These are phyloP conservation scores for Oryzaephilus surinamensis DNA, from an alignment of 1,140 invertebrate genomes.

Conservation along the genomic window DNA sequence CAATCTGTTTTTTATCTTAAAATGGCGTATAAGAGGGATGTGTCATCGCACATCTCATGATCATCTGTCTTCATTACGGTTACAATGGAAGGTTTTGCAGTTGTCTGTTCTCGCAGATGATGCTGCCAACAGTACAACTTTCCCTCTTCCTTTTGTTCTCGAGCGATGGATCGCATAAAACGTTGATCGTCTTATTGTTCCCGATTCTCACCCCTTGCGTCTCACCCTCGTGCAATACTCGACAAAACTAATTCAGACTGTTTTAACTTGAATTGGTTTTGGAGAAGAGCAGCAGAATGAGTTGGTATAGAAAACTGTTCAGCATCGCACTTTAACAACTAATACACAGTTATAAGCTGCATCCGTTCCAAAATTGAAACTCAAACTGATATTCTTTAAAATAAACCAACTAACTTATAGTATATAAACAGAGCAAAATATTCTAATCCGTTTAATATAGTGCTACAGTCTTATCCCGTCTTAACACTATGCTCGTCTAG, in stretches of 20 bases:
- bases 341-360: neutral
- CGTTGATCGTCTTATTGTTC: slow-evolving; percentile 21
- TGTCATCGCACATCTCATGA: slow-evolving; percentile 24
- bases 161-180: slow-evolving; percentile 21
- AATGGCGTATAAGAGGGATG: slow-evolving; percentile 1
- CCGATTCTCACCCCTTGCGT: no score
- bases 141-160: slow-evolving; percentile 21
- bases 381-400: slow-evolving; percentile 1
- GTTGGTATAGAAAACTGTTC: no score
- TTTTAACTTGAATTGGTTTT: slow-evolving; percentile 16
- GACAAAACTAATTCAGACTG: slow-evolving; percentile 24
- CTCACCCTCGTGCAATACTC: no score
- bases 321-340: neutral
- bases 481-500: no score
- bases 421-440: neutral
- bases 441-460: neutral
- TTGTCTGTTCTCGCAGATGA: slow-evolving; percentile 27
- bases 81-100: slow-evolving; percentile 30
- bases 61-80: slow-evolving; percentile 34
- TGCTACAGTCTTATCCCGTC: no score
- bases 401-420: neutral
- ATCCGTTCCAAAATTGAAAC: neutral
- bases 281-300: no score
- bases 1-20: slow-evolving; percentile 3
- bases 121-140: slow-evolving; percentile 19